Evolutionary conservation across 2,888 invertebrate species (phyloP).

Genomic region (Gonocerus acuteangulatus): DNA sequence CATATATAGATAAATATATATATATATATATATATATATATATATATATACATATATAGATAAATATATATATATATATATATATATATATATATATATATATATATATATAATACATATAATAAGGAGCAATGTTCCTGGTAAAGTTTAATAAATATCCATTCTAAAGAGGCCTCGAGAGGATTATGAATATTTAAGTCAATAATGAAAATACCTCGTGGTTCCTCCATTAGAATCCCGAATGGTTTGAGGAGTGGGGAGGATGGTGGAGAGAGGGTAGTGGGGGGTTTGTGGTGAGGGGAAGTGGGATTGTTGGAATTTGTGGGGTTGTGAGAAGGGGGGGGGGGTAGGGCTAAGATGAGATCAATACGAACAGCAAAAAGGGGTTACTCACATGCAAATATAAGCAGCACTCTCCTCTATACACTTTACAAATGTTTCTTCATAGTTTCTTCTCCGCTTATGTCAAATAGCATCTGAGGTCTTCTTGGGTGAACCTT

Average conservation of each 20-base stretch:
- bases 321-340: constrained; percentile 2
- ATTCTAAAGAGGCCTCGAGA: constrained; percentile 9
- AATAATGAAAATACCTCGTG: constrained; percentile 22
- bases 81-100: no score
- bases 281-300: not conserved
- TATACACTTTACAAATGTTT: no score
- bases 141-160: constrained; percentile 11
- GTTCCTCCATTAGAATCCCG: constrained; percentile 6
- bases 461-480: no score
- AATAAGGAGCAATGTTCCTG: no score
- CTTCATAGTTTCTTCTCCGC: no score
- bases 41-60: no score
- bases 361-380: constrained; percentile 15
- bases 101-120: no score
- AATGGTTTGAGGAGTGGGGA: no score
- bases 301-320: constrained; percentile 16
- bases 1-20: no score
- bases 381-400: constrained; percentile 12
- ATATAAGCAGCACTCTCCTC: not conserved
- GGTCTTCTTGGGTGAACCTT: no score
- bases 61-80: no score
- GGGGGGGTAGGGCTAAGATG: not conserved
- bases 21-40: no score
- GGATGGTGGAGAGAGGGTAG: not conserved
- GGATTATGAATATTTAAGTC: constrained; percentile 20